Conservation (phyloP, 2,113 vertebrate genomes). For the Tretioscincus oriximinensis region DNA sequence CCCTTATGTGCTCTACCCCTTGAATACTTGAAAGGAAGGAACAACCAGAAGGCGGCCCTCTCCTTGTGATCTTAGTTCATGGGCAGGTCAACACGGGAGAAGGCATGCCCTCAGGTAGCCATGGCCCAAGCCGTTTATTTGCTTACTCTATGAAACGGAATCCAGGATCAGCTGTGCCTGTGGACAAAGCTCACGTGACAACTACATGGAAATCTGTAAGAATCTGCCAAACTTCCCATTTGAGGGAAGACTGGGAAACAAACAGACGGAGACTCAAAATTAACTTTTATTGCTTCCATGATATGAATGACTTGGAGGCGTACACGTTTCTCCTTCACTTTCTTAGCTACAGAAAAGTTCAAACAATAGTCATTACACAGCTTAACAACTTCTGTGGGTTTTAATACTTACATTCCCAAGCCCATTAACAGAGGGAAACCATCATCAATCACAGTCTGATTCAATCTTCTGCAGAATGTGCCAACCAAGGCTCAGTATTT, state of each 20-base stretch:
- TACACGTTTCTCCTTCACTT: conserved; percentile 50
- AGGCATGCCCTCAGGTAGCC: too few species aligned
- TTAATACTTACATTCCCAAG: conserved; percentile 39
- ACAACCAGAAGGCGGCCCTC: too few species aligned
- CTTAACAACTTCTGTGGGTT: conserved; percentile 54
- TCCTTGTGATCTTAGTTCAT: too few species aligned
- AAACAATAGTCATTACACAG: conserved; percentile 57
- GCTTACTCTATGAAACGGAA: not conserved
- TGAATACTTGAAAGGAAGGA: too few species aligned
- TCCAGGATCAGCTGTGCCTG: not conserved
- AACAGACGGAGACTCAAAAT: conserved; percentile 37
- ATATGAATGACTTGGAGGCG: conserved; percentile 60
- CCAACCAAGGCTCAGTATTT: not conserved
- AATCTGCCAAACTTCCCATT: conserved; percentile 9
- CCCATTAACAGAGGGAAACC: not conserved
- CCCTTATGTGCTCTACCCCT: too few species aligned
- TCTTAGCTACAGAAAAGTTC: conserved; percentile 53
- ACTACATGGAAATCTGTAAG: not conserved
- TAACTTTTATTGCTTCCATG: conserved; percentile 69
- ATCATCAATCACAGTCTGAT: not conserved
- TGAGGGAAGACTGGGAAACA: conserved; percentile 4
- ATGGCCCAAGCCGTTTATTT: not conserved
- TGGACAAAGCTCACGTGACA: not conserved
- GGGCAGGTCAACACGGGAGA: too few species aligned
- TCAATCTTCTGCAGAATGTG: not conserved